A percentile compares a stretch with the other conserved stretches of the same genome.
These are phyloP conservation scores for Trichonephila inaurata DNA, from an alignment of 1,140 invertebrate genomes.

Conservation along the genomic window DNA sequence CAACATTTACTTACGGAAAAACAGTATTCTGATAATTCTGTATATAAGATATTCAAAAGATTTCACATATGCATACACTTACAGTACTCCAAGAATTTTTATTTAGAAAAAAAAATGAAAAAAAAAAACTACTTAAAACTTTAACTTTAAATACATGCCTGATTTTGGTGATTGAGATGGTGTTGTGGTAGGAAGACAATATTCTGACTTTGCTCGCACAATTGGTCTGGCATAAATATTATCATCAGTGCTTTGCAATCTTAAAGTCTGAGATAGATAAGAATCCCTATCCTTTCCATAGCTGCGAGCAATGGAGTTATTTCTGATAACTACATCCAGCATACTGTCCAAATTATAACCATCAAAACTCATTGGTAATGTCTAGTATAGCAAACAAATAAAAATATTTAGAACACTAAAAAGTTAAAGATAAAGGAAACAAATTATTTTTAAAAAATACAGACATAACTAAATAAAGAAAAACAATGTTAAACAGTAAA, in stretches of 20 bases:
- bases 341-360: conserved; percentile 59
- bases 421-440: no score
- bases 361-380: conserved; percentile 11
- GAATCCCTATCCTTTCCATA: conserved; percentile 68
- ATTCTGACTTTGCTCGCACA: conserved; percentile 69
- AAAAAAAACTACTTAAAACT: no score
- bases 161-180: conserved; percentile 27
- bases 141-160: neutral
- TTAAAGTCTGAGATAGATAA: conserved; percentile 40
- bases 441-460: no score
- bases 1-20: no score
- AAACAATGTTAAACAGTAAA: no score
- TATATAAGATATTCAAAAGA: no score
- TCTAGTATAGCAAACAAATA: neutral
- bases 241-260: neutral
- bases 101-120: no score
- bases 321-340: conserved; percentile 62
- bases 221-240: conserved; percentile 71
- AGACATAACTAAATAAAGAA: no score
- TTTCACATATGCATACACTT: no score
- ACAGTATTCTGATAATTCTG: no score
- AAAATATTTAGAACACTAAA: neutral
- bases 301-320: conserved; percentile 58
- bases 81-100: no score
- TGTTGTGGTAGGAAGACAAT: conserved; percentile 53